Percentiles rank a stretch among this genome's conserved stretches.
These are phyloP conservation scores for Bradynema listronoti DNA, from an alignment of 1,140 invertebrate species.

Conservation along the genomic window DNA sequence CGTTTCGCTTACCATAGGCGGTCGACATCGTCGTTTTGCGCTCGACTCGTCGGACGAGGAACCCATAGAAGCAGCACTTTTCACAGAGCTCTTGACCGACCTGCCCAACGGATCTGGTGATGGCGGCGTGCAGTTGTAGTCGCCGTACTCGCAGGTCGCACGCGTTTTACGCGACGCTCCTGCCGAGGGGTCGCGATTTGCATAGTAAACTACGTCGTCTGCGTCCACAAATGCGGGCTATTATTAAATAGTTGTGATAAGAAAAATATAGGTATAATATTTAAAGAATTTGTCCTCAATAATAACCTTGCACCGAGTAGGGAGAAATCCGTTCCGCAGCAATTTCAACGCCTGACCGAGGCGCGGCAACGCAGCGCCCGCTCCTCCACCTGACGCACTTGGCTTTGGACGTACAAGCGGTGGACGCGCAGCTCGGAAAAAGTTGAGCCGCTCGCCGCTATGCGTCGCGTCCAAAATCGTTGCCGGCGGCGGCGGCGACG, in stretches of 20 bases:
- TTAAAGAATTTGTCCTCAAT: background rate
- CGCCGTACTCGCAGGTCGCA: no score
- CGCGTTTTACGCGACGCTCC: no score
- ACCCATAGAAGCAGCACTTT: no score
- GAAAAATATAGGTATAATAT: background rate
- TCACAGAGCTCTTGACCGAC: no score
- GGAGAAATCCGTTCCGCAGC: background rate
- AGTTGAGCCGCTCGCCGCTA: no score
- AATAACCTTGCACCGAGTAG: background rate
- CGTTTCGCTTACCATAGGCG: no score
- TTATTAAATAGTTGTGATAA: slow-evolving; percentile 1
- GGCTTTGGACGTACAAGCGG: background rate
- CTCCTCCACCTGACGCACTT: background rate
- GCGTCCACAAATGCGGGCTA: slow-evolving; percentile 12
- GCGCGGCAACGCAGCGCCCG: background rate
- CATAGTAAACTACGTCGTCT: slow-evolving; percentile 7
- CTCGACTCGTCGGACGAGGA: no score
- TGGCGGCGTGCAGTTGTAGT: no score
- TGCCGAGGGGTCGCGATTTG: background rate
- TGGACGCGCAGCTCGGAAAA: background rate
- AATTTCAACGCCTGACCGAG: slow-evolving; percentile 5
- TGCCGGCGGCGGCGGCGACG: background rate
- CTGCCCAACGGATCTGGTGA: no score
- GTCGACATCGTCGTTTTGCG: no score
- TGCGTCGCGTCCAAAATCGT: no score